Evolutionary conservation across 2,888 invertebrate species (phyloP).

Genomic region (Caenorhabditis angaria): DNA sequence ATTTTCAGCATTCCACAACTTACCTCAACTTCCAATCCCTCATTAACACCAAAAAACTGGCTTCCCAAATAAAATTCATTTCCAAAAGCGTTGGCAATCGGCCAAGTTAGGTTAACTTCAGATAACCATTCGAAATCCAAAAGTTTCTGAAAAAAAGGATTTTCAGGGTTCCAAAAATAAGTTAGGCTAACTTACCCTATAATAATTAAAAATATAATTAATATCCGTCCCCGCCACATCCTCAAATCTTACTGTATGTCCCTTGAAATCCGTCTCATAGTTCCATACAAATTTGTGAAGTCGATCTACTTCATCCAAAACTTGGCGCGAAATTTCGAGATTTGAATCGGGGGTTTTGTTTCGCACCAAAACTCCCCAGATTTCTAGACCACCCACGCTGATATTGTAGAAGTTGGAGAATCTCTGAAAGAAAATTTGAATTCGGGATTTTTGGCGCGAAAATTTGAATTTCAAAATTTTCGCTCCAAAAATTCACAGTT

Average conservation of each 20-base stretch:
- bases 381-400: slow-evolving; percentile 61
- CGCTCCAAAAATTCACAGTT: too few species aligned
- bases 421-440: slow-evolving; percentile 48
- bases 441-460: too few species aligned
- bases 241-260: slow-evolving; percentile 41
- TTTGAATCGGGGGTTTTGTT: slow-evolving; percentile 37
- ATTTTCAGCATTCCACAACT: too few species aligned
- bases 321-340: slow-evolving; percentile 60
- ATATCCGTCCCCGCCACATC: slow-evolving; percentile 48
- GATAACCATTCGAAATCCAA: slow-evolving; percentile 45
- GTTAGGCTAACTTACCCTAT: slow-evolving; percentile 38
- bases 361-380: slow-evolving; percentile 63
- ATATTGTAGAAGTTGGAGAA: slow-evolving; percentile 67
- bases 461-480: too few species aligned
- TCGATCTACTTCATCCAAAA: slow-evolving; percentile 46
- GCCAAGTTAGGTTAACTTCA: slow-evolving; percentile 55
- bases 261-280: slow-evolving; percentile 35
- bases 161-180: slow-evolving; percentile 3
- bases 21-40: background rate
- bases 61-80: slow-evolving; percentile 53
- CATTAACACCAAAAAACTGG: slow-evolving; percentile 67
- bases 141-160: slow-evolving; percentile 28
- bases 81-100: slow-evolving; percentile 58
- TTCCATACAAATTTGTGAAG: slow-evolving; percentile 55
- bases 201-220: slow-evolving; percentile 56